Base-by-base conservation (phyloP, 2,797 vertebrate species). In the Percopsis omiscomaycus region DNA sequence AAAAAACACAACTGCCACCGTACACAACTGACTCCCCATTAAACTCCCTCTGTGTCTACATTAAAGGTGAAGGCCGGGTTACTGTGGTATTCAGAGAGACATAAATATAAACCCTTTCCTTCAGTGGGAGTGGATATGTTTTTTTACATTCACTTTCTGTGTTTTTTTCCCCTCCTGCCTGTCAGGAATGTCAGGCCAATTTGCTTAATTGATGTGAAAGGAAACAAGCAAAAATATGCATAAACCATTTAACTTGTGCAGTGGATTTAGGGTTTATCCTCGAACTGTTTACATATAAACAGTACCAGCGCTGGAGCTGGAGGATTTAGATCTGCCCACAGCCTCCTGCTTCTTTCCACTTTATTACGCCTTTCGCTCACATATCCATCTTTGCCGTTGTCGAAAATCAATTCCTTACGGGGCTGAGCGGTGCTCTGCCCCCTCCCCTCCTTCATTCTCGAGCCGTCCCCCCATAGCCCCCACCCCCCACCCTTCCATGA, bases 221-320 rank as follows among this genome's bases (percentile, higher is more conserved):
- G 82, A 87, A 89, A 90, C 88, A 89, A 87, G 85, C 79, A 81
- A 80, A 82, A 83, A 86, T 68, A 78, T 71, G 69, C 78, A 83
- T 88, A 88, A 91, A 89, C 84, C 81, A 75, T 86, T 89, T 90
- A 87, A 86, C 85, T 79, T 78, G 68, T 37, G 76, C 80, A 67
- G 77, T 85, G 84, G 87, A 84, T 86, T 87, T 87, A 86, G 59
- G 66, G 85, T 83, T 89, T 86, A 89, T 89, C 85, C 79, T 71
- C 67, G 74, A 80, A 86, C 82, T 90, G 83, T 88, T 90, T 86
- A 85, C 77, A 82, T 86, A 88, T 84, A 88, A 85, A 89, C 86
- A 88, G 86, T 81, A 80, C 64, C 74, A 79, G 32, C 61, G 74
- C 77, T 80, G 74, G 82, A 81, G 79, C 77, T 77, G 76, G 86